Conservation (phyloP, 2,797 vertebrate genomes). For the Xiphorhynchus erythropygius region DNA sequence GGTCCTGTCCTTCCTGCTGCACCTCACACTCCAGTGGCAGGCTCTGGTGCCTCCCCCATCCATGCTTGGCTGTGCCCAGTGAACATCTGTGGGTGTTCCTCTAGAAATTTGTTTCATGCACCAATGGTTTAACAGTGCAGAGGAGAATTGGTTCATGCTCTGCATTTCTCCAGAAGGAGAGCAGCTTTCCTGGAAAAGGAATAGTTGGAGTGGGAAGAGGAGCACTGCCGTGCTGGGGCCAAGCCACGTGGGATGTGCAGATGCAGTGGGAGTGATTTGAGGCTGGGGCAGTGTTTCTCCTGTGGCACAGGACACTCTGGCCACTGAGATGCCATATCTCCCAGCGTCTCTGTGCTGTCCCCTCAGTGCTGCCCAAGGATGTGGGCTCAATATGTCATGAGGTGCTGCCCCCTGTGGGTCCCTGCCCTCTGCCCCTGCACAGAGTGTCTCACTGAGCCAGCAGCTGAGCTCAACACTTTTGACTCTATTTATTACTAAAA, state of each 20-base stretch:
- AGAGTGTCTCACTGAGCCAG: background rate
- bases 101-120: background rate
- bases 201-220: background rate
- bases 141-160: background rate
- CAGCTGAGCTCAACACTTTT: slow-evolving; percentile 49
- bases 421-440: background rate
- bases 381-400: fast-evolving
- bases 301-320: background rate
- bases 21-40: fast-evolving
- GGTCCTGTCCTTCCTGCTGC: fast-evolving
- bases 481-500: slow-evolving; percentile 64
- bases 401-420: background rate
- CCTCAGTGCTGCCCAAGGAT: background rate
- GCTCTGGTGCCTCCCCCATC: background rate
- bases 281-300: background rate
- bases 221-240: fast-evolving
- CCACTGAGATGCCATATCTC: background rate
- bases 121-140: background rate
- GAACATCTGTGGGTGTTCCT: background rate
- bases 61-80: background rate
- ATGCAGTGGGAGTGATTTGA: fast-evolving
- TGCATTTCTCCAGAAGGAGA: background rate
- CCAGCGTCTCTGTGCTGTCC: too few relatives aligned
- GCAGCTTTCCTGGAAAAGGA: background rate
- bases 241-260: background rate